phyloP scores from a whole-genome alignment of 2,113 vertebrate species.

The Hepsetus odoe region DNA sequence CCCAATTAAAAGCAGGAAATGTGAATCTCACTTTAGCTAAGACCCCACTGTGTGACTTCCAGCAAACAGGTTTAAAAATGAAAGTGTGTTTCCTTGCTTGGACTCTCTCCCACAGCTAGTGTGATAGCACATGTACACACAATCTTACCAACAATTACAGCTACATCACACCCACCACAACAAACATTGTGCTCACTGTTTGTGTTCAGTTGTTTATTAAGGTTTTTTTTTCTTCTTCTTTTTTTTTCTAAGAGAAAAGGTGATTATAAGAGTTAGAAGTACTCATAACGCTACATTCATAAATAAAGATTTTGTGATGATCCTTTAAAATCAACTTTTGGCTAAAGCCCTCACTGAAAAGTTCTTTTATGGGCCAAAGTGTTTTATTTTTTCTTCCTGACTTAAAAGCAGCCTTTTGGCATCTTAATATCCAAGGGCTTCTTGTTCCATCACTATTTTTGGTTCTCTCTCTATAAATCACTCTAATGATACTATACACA shows the following conservation, averaged over 20 bases:
- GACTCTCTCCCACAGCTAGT: slow-evolving; percentile 40
- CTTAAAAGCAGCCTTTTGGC: neutral
- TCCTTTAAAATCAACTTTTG: too few species aligned
- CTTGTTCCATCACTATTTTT: neutral
- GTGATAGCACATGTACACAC: slow-evolving; percentile 44
- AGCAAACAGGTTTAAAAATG: slow-evolving; percentile 50
- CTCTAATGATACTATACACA: neutral
- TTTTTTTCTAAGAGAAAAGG: neutral
- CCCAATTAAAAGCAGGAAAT: slow-evolving; percentile 47
- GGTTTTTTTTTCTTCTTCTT: neutral
- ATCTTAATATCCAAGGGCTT: neutral
- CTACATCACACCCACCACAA: slow-evolving; percentile 35
- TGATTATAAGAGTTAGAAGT: neutral
- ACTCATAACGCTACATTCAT: too few species aligned
- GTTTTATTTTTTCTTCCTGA: neutral
- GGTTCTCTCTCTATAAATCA: neutral
- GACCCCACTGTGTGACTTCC: slow-evolving; percentile 46
- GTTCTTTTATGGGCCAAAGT: neutral
- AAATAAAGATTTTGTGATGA: too few species aligned
- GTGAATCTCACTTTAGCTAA: slow-evolving; percentile 40
- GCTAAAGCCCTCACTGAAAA: too few species aligned
- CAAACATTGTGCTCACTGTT: slow-evolving; percentile 1
- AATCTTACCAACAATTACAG: slow-evolving; percentile 41
- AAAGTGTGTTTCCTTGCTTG: slow-evolving; percentile 46
- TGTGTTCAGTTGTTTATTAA: slow-evolving; percentile 19